phyloP scores from a whole-genome alignment of 2,113 vertebrate genomes.

The Dasyprocta punctata region DNA sequence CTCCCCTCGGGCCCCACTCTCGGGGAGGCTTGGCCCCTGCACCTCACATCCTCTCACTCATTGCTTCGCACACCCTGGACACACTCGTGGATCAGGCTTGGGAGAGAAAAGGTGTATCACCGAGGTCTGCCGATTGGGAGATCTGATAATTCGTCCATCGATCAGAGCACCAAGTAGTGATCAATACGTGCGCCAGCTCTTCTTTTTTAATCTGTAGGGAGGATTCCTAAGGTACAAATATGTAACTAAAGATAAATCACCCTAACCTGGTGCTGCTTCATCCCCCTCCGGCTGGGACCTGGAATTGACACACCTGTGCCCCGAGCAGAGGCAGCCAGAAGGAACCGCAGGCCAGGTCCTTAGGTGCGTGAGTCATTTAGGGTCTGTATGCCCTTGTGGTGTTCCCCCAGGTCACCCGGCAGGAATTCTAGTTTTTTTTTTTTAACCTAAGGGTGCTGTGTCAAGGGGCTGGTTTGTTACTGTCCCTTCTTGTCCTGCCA shows the following conservation, averaged over 20 bases:
- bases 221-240: neutral
- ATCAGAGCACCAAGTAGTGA: neutral
- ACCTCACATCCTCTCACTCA: fast-evolving
- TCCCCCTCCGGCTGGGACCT: neutral
- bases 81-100: neutral
- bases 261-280: neutral
- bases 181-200: neutral
- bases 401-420: neutral
- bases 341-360: neutral
- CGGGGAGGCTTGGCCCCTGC: neutral
- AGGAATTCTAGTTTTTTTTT: conserved; percentile 45
- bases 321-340: neutral
- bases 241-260: neutral
- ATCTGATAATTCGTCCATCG: neutral
- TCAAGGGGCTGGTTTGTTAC: neutral
- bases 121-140: neutral
- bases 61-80: neutral
- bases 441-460: neutral
- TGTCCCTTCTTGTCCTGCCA: neutral
- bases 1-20: neutral
- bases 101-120: no score
- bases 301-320: neutral
- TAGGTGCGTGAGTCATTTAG: neutral
- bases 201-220: neutral
- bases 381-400: conserved; percentile 60